Evolutionary conservation across 1,140 invertebrate species (phyloP).

Genomic region (Drosophila sproati): DNA sequence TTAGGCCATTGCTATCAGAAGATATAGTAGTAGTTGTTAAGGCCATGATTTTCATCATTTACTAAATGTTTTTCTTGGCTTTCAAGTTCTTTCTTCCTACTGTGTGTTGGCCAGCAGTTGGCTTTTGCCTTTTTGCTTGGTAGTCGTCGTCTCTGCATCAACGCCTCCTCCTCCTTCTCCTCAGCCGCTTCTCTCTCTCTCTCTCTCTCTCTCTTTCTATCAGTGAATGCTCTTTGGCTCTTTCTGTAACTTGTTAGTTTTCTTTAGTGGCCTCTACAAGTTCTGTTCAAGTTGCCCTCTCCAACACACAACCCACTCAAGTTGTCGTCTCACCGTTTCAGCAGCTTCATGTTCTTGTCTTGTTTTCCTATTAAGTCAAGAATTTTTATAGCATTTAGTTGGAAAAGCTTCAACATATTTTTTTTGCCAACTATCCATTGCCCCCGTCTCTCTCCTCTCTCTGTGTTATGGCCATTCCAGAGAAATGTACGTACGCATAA

Average conservation of each 20-base stretch:
- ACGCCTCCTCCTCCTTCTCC: neutral
- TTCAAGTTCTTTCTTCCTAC: slow-evolving; percentile 69
- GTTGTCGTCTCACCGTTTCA: neutral
- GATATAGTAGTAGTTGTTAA: slow-evolving; percentile 64
- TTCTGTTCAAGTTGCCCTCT: slow-evolving; percentile 14
- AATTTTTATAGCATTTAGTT: slow-evolving; percentile 83
- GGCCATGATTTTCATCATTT: slow-evolving; percentile 81
- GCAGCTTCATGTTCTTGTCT: slow-evolving; percentile 67
- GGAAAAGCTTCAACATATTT: slow-evolving; percentile 81
- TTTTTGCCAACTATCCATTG: slow-evolving; percentile 20
- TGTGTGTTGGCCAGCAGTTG: slow-evolving; percentile 53
- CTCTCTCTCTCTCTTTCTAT: neutral
- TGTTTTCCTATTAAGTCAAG: slow-evolving; percentile 83
- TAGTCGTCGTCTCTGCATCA: slow-evolving; percentile 13
- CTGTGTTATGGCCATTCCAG: slow-evolving; percentile 19
- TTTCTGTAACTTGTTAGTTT: slow-evolving; percentile 78
- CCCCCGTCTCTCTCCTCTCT: neutral
- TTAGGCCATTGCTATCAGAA: slow-evolving; percentile 39
- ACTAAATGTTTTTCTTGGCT: slow-evolving; percentile 80
- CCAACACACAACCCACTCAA: slow-evolving; percentile 11
- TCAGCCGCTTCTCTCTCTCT: neutral
- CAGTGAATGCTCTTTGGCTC: slow-evolving; percentile 38
- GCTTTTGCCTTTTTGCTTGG: slow-evolving; percentile 51
- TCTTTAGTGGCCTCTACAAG: slow-evolving; percentile 71
- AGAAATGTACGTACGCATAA: slow-evolving; percentile 72